phyloP scores from a whole-genome alignment of 64 coral and sea anemone species.

The Trachythela sp. region DNA sequence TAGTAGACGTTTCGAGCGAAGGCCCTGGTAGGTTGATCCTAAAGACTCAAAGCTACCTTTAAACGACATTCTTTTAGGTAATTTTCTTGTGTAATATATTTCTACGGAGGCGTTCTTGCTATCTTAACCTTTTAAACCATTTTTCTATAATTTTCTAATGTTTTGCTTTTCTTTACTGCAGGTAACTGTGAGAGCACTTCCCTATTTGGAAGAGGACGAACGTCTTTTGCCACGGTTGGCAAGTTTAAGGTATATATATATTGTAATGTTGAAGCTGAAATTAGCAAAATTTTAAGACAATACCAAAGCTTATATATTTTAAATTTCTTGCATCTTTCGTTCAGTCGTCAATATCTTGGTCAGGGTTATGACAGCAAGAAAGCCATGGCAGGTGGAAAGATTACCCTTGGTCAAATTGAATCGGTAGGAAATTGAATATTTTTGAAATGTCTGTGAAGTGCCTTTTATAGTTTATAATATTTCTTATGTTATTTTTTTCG shows the following conservation, averaged over 20 bases:
- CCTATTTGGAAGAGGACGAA: conserved; percentile 96
- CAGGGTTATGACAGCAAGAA: conserved; percentile 79
- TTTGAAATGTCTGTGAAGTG: not conserved
- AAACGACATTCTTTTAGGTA: no score
- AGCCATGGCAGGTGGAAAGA: conserved; percentile 59
- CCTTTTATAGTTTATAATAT: not conserved
- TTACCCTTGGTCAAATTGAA: conserved; percentile 84
- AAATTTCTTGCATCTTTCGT: not conserved
- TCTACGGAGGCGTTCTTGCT: no score
- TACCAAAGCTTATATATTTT: not conserved
- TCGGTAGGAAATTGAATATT: conserved; percentile 33
- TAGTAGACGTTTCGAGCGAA: no score
- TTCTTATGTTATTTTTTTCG: no score
- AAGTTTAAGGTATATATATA: conserved; percentile 85
- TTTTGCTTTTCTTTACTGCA: not conserved
- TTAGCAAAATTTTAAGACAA: not conserved
- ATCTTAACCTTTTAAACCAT: no score
- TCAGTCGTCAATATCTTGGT: conserved; percentile 84
- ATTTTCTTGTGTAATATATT: no score
- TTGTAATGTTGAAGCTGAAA: no score
- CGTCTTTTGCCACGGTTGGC: conserved; percentile 80
- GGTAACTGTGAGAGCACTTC: conserved; percentile 90
- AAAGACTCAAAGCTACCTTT: no score
- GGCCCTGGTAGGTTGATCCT: no score
- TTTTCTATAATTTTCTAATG: not conserved